Percentiles rank a stretch among this genome's conserved stretches.
Evolutionary conservation across 1,140 invertebrate genomes (phyloP).

Genomic region (Drosophila lini): DNA sequence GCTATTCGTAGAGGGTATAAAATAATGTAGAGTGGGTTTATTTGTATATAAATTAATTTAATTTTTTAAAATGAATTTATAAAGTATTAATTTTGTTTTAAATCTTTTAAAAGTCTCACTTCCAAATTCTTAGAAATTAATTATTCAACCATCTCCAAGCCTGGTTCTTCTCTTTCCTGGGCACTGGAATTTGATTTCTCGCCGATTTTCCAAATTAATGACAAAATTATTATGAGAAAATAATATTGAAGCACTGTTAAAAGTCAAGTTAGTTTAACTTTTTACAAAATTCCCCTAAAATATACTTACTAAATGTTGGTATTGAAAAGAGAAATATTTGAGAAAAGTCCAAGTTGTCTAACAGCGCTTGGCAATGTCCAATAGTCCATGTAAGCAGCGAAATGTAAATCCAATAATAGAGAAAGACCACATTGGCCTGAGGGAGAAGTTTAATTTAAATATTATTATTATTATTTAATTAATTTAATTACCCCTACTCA

Average conservation of each 20-base stretch:
- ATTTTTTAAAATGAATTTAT: not conserved
- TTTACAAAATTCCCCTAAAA: fast-evolving
- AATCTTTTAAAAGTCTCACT: too few species aligned
- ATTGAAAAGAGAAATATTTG: not conserved
- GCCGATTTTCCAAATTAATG: constrained; percentile 26
- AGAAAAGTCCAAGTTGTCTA: not conserved
- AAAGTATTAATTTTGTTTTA: too few species aligned
- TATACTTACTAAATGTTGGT: constrained; percentile 3
- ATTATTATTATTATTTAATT: not conserved
- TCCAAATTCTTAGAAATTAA: not conserved
- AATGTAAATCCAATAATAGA: constrained; percentile 31
- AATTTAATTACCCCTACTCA: constrained; percentile 12
- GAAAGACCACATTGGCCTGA: constrained; percentile 23
- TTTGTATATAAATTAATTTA: not conserved
- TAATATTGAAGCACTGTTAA: constrained; percentile 40
- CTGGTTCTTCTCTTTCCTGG: constrained; percentile 14
- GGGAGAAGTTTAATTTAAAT: not conserved
- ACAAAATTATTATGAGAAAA: constrained; percentile 14
- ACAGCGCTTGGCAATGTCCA: constrained; percentile 1
- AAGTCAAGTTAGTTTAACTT: not conserved
- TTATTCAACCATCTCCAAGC: not conserved
- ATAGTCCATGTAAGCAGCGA: not conserved
- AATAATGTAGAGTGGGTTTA: not conserved
- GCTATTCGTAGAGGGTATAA: not conserved
- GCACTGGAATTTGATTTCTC: not conserved